phyloP scores from a whole-genome alignment of 2,797 vertebrate species.

The Ptychobarbus kaznakovi region DNA sequence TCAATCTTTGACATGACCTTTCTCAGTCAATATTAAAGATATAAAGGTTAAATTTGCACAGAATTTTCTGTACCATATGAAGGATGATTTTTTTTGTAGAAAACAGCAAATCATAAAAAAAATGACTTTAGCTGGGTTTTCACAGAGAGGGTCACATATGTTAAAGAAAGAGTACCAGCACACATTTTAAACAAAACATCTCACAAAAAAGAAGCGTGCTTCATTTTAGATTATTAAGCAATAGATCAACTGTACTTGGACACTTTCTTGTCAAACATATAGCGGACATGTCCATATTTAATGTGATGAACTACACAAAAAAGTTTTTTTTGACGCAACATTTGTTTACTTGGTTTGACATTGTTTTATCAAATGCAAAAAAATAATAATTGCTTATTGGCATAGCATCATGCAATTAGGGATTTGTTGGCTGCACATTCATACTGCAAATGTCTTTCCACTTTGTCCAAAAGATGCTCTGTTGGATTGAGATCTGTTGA shows the following conservation, averaged over 20 bases:
- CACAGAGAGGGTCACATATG: too few species aligned
- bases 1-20: too few species aligned
- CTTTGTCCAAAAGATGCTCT: background rate
- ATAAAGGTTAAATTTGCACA: too few species aligned
- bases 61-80: too few species aligned
- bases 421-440: constrained; percentile 1
- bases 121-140: too few species aligned
- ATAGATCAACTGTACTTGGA: background rate
- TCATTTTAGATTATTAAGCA: background rate
- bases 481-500: background rate
- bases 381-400: background rate
- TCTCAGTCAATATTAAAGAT: too few species aligned
- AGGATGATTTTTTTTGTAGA: too few species aligned
- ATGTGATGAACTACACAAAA: background rate
- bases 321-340: background rate
- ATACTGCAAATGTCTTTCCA: background rate
- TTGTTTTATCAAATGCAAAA: background rate
- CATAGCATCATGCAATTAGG: background rate
- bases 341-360: background rate
- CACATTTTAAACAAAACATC: background rate
- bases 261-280: background rate
- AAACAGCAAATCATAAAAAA: too few species aligned
- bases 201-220: background rate
- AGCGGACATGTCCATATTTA: background rate
- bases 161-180: background rate